Evolutionary conservation across 2,113 vertebrate genomes (phyloP).

Genomic region (Protobothrops flavoviridis): DNA sequence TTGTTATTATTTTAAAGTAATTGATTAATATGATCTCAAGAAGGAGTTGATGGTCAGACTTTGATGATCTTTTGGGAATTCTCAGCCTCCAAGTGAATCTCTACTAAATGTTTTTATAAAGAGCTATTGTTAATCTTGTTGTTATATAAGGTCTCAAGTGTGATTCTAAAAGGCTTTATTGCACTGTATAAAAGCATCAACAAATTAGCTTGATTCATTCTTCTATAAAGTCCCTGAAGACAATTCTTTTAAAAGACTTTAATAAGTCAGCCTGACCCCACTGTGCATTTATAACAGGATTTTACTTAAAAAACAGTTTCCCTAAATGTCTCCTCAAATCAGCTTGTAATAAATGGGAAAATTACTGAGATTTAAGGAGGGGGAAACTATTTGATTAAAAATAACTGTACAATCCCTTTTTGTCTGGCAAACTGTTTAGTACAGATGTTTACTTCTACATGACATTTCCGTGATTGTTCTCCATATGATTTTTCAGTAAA

Average conservation of each 20-base stretch:
- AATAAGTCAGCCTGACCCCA: constrained; percentile 29
- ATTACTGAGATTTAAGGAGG: constrained; percentile 8
- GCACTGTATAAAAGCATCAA: constrained; percentile 2
- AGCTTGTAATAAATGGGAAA: constrained; percentile 21
- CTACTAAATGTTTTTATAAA: background rate
- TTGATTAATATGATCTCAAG: background rate
- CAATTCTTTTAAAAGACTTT: background rate
- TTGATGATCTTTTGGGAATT: background rate
- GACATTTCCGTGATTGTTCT: constrained; percentile 52
- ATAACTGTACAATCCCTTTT: constrained; percentile 47
- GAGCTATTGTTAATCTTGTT: background rate
- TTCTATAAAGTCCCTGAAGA: constrained; percentile 35
- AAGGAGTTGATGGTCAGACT: background rate
- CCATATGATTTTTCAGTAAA: constrained; percentile 58
- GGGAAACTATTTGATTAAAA: constrained; percentile 17
- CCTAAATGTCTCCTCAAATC: constrained; percentile 17
- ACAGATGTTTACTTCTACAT: constrained; percentile 39
- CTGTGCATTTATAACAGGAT: constrained; percentile 21
- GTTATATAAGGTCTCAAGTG: constrained; percentile 5
- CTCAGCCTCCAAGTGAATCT: background rate
- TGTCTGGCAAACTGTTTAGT: constrained; percentile 42
- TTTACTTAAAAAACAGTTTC: background rate
- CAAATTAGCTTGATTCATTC: background rate
- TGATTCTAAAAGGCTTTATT: background rate
- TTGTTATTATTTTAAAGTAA: background rate